Conservation (phyloP, 2,113 vertebrate species). For the Cyprinodon variegatus region DNA sequence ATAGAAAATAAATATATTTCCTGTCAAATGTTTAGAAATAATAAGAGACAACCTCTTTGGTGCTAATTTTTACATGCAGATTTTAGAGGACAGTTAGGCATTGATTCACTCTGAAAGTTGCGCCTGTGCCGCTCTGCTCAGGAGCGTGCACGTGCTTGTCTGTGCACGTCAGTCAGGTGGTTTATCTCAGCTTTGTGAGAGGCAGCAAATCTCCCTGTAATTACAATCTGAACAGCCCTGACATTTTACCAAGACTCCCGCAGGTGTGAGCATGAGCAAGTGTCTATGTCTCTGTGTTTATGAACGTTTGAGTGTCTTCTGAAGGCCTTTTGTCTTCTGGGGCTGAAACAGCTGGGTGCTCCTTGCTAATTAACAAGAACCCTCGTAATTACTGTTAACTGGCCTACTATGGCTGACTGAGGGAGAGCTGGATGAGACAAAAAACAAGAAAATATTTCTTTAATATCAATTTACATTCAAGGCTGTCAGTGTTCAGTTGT, state of each 20-base stretch:
- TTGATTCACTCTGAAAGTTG: conserved; percentile 52
- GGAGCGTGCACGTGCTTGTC: conserved; percentile 8
- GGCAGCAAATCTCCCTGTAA: conserved; percentile 71
- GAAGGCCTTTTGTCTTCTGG: conserved; percentile 72
- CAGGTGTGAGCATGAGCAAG: conserved; percentile 45
- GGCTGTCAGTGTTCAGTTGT: neutral
- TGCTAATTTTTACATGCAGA: conserved; percentile 28
- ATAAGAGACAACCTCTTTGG: conserved; percentile 5
- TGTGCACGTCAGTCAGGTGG: conserved; percentile 54
- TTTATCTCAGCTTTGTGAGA: conserved; percentile 64
- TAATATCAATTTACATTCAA: conserved; percentile 4
- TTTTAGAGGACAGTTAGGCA: conserved; percentile 27
- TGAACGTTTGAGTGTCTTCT: conserved; percentile 36
- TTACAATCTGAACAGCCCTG: conserved; percentile 70
- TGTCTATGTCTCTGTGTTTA: conserved; percentile 35
- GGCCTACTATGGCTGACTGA: conserved; percentile 61
- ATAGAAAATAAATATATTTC: neutral
- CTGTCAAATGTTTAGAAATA: neutral
- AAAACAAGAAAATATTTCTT: conserved; percentile 31
- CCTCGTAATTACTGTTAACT: conserved; percentile 77
- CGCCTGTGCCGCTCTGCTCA: conserved; percentile 6
- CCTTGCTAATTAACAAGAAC: conserved; percentile 75
- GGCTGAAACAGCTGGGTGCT: conserved; percentile 78
- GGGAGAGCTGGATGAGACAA: conserved; percentile 33
- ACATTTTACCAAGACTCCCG: conserved; percentile 70